A percentile compares a stretch with the other conserved stretches of the same genome.
phyloP scores from a whole-genome alignment of 2,888 invertebrate genomes.

The Platycheirus albimanus region DNA sequence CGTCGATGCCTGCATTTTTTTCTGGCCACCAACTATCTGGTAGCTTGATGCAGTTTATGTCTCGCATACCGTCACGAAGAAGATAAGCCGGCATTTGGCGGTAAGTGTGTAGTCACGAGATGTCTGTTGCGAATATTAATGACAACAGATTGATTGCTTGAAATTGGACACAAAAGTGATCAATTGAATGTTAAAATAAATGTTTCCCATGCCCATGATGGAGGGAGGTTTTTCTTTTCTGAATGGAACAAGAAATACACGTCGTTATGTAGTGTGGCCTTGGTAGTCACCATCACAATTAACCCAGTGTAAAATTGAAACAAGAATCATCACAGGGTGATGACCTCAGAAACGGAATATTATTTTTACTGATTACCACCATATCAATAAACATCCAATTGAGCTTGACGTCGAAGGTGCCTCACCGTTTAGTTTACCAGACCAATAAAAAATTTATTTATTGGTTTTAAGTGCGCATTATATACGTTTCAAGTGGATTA shows the following conservation, averaged over 20 bases:
- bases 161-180: conserved; percentile 47
- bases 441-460: conserved; percentile 1
- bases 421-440: neutral
- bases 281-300: conserved; percentile 24
- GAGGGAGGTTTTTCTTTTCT: conserved; percentile 27
- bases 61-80: conserved; percentile 62
- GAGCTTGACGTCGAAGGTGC: neutral
- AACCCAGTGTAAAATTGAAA: conserved; percentile 34
- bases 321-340: neutral
- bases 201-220: conserved; percentile 33
- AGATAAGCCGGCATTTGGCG: conserved; percentile 66
- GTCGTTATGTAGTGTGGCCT: conserved; percentile 24
- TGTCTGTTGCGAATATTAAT: conserved; percentile 63
- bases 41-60: conserved; percentile 28
- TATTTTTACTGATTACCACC: neutral
- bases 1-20: conserved; percentile 3
- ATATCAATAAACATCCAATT: conserved; percentile 8
- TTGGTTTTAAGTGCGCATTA: neutral
- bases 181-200: conserved; percentile 34
- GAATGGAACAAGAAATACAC: conserved; percentile 28
- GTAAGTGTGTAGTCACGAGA: conserved; percentile 57
- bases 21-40: conserved; percentile 34
- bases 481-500: too few relatives aligned
- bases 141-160: conserved; percentile 51
- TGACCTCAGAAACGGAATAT: neutral